Evolutionary conservation across 92 coral and sea anemone species (phyloP).

Genomic region (Paragorgia papillata): DNA sequence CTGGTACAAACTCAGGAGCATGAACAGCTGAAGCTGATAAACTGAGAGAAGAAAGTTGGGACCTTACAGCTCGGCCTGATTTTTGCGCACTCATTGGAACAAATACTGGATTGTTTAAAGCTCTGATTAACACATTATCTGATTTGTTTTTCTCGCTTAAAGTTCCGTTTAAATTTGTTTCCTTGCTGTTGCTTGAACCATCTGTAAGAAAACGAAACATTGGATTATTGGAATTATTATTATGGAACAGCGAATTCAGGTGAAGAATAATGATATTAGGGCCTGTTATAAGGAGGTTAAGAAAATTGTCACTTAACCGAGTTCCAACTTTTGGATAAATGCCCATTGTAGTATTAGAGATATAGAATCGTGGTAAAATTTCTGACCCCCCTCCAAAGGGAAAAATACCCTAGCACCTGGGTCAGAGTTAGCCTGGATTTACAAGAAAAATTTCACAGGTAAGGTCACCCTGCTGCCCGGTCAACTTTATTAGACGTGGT

Average conservation of each 20-base stretch:
- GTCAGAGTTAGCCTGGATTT: too few species aligned
- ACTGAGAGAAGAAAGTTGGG: conserved; percentile 3
- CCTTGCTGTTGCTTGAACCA: not conserved
- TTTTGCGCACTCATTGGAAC: conserved; percentile 14
- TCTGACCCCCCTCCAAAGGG: too few species aligned
- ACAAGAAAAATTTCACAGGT: too few species aligned
- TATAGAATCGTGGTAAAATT: too few species aligned
- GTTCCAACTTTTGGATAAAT: too few species aligned
- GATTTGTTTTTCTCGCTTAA: not conserved
- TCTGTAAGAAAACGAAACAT: not conserved
- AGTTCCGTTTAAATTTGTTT: not conserved
- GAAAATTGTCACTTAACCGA: too few species aligned
- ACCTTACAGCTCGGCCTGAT: not conserved
- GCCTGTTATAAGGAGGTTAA: too few species aligned
- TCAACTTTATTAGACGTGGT: too few species aligned
- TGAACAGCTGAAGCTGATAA: conserved; percentile 24
- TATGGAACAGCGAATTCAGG: not conserved
- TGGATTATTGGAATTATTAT: not conserved
- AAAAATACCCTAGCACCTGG: too few species aligned
- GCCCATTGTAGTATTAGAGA: too few species aligned
- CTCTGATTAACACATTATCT: conserved; percentile 18
- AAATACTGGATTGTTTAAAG: conserved; percentile 27
- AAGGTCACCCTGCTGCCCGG: too few species aligned
- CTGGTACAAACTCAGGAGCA: conserved; percentile 44
- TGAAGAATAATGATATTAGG: too few species aligned